Base-by-base conservation (phyloP, 2,888 invertebrate species). In the Enchytraeus crypticus region DNA sequence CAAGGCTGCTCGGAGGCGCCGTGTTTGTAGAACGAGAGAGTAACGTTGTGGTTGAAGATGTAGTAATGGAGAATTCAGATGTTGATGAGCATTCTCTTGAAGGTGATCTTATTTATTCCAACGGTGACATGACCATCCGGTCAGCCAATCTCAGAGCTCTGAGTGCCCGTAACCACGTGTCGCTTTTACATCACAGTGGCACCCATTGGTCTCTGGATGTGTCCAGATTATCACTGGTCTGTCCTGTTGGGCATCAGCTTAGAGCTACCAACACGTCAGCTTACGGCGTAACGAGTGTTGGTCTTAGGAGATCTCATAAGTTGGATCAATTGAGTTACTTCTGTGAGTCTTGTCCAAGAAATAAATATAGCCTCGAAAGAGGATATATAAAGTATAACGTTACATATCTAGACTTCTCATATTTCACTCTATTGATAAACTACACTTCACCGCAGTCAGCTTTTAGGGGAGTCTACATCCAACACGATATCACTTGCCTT, bases 251-350 rank as follows among this genome's bases (percentile, higher is more conserved):
- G 21, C 57, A 66, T 38, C 60, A 63, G 4, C 38, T 67, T 21
- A 57, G 67, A 2, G 61, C 63, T 4, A 60, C 57, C 45, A 67
- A 67, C 57, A 66, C 66, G 11, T 64, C 67, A 0, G 59, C 67
- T 18, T 67, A 64, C 43, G 61, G 63, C 8, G 57, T 57, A 5
- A 33, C 53, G 1, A 30, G 23, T 8, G 23, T n/a, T 1, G 67
- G 67, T n/a, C 61, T 67, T 11, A 53, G 59, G 53, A 47, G 66
- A 1, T 64, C 64, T 2, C 64, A 64, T 53, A 61, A 53, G 60
- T 60, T 66, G 1, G 67, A 67, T 34, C 67, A 67, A 51, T 43
- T 67, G 53, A 63, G 64, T n/a, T 66, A 67, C 57, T 66, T 62
- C 55, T 67, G 67, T 51, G 67, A 67, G 57, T 62, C 66, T 5